Evolutionary conservation across 2,797 vertebrate genomes (phyloP).

Genomic region (Smutsia gigantea): DNA sequence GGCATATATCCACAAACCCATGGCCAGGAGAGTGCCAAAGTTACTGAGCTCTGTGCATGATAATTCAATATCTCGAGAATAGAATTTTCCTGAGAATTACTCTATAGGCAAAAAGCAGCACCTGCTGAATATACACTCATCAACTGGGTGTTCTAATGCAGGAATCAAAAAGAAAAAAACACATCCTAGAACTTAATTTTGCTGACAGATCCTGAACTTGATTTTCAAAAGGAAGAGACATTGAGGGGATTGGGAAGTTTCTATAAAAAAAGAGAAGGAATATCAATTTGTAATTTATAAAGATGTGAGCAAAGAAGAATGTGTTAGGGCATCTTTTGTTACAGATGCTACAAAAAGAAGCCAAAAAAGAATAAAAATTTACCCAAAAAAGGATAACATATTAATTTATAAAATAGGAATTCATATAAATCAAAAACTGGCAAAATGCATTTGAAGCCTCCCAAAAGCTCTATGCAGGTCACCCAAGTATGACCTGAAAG

Average conservation of each 20-base stretch:
- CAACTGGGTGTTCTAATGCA: background rate
- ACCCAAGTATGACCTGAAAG: background rate
- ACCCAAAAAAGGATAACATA: background rate
- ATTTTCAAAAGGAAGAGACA: conserved; percentile 35
- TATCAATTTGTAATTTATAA: background rate
- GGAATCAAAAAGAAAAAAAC: background rate
- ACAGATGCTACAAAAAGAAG: background rate
- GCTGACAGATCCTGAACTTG: background rate
- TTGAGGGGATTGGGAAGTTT: background rate
- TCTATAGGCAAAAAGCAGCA: background rate
- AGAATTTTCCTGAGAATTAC: background rate
- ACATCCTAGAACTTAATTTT: background rate
- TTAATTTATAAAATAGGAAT: conserved; percentile 21
- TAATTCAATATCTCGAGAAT: background rate
- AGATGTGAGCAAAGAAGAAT: background rate
- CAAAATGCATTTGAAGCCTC: background rate
- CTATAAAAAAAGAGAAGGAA: background rate
- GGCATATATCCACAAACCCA: rapidly evolving
- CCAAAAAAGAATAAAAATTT: background rate
- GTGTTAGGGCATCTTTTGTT: background rate
- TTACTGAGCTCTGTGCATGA: background rate
- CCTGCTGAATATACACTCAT: background rate
- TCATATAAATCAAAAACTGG: background rate
- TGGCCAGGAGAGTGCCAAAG: no score
- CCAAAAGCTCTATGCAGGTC: background rate